Conservation (phyloP, 2,888 invertebrate genomes). For the Rotaria sp. region DNA sequence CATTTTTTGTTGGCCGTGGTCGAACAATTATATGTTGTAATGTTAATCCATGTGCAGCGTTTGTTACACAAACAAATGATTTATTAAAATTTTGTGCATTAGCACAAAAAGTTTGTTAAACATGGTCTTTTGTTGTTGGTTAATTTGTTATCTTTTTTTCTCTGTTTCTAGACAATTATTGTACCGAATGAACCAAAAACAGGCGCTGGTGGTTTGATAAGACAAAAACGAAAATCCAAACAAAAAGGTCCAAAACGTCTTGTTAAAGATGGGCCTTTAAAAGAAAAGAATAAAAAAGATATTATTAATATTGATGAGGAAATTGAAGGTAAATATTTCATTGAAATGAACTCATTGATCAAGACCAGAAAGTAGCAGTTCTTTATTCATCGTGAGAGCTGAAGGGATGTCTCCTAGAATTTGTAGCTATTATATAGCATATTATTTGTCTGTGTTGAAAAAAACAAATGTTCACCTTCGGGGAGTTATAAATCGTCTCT, state of each 20-base stretch:
- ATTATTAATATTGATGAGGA: background rate
- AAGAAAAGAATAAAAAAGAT: background rate
- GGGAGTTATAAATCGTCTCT: too few relatives aligned
- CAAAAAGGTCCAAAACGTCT: background rate
- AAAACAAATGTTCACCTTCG: too few relatives aligned
- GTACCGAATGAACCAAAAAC: background rate
- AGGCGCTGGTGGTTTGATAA: background rate
- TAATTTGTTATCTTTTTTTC: background rate
- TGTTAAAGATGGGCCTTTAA: background rate
- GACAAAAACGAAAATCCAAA: background rate
- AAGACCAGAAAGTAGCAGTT: too few relatives aligned
- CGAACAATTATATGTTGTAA: slow-evolving; percentile 75
- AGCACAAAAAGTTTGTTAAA: slow-evolving; percentile 45
- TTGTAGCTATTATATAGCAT: too few relatives aligned
- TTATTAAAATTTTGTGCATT: slow-evolving; percentile 74
- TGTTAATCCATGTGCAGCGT: slow-evolving; percentile 67
- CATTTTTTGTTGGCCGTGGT: slow-evolving; percentile 68
- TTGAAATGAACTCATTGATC: too few relatives aligned
- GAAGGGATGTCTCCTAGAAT: too few relatives aligned
- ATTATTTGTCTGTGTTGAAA: too few relatives aligned
- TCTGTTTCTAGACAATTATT: background rate
- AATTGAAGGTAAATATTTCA: background rate
- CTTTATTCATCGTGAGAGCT: too few relatives aligned
- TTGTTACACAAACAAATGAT: slow-evolving; percentile 73
- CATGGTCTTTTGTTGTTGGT: too few relatives aligned